Conservation (phyloP, 2,888 invertebrate genomes). For the Platerodrilus igneus region DNA sequence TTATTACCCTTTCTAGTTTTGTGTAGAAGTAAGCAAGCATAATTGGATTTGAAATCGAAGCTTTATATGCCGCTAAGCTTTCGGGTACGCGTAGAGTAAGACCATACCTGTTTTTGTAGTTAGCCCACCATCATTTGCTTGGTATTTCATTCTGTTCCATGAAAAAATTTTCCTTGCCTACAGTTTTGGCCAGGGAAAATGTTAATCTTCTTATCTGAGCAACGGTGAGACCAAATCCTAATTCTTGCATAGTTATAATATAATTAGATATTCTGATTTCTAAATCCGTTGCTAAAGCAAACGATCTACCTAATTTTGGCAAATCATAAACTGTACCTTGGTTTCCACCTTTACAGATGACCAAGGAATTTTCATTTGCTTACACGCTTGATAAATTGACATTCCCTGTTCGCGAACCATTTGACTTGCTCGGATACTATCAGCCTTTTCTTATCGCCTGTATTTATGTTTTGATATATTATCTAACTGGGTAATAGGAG, state of each 20-base stretch:
- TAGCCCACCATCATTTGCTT: conserved; percentile 7
- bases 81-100: not conserved
- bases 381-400: not conserved
- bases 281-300: not conserved
- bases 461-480: not conserved
- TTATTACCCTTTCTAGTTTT: conserved; percentile 6
- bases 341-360: conserved; percentile 2
- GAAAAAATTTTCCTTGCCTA: conserved; percentile 1
- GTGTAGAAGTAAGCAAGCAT: conserved; percentile 6
- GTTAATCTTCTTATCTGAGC: not conserved
- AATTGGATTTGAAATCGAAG: conserved; percentile 1
- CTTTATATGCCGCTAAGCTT: conserved; percentile 4
- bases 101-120: conserved; percentile 4
- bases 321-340: too few relatives aligned
- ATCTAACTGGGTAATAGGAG: too few relatives aligned
- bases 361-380: conserved; percentile 1
- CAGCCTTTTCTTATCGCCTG: not conserved
- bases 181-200: conserved; percentile 1
- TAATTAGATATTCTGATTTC: conserved; percentile 1
- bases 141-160: not conserved
- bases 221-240: conserved; percentile 1
- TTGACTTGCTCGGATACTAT: not conserved
- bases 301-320: conserved; percentile 4
- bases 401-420: not conserved
- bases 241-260: conserved; percentile 3